phyloP scores from a whole-genome alignment of 2,113 vertebrate genomes.

The Stomatorhinus ivindoensis region DNA sequence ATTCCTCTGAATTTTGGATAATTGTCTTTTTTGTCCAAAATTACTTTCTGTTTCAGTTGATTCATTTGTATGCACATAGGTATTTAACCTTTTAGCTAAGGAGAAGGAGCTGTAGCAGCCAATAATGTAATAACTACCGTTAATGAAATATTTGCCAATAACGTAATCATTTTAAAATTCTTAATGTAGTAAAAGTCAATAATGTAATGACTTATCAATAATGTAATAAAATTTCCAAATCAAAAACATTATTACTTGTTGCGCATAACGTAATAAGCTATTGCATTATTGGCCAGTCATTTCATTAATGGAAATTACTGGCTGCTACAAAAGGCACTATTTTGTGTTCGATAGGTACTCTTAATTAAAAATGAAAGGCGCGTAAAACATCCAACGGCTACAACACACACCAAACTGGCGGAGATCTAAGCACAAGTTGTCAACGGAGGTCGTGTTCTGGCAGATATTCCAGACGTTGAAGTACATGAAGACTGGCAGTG shows the following conservation, averaged over 20 bases:
- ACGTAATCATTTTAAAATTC: neutral
- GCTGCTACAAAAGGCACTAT: neutral
- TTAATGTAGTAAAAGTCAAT: neutral
- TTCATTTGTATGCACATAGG: neutral
- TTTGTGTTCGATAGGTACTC: neutral
- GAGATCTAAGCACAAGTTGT: constrained; percentile 85
- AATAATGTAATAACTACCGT: neutral
- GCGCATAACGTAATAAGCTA: neutral
- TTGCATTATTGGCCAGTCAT: neutral
- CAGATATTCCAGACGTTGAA: constrained; percentile 99
- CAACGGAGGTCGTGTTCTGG: constrained; percentile 79
- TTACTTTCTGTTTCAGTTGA: neutral
- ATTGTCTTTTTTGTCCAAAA: neutral
- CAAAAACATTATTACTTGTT: neutral
- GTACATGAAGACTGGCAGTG: constrained; percentile 95
- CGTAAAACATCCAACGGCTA: neutral
- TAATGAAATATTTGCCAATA: neutral
- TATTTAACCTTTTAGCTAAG: neutral
- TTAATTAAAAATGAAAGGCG: neutral
- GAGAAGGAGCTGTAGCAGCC: neutral
- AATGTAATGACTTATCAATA: neutral
- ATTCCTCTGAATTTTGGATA: neutral
- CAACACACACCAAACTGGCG: constrained; percentile 83
- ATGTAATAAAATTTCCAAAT: neutral
- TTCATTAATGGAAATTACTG: neutral